Evolutionary conservation across 2,888 invertebrate species (phyloP).

Genomic region (Cerastis rubricosa): DNA sequence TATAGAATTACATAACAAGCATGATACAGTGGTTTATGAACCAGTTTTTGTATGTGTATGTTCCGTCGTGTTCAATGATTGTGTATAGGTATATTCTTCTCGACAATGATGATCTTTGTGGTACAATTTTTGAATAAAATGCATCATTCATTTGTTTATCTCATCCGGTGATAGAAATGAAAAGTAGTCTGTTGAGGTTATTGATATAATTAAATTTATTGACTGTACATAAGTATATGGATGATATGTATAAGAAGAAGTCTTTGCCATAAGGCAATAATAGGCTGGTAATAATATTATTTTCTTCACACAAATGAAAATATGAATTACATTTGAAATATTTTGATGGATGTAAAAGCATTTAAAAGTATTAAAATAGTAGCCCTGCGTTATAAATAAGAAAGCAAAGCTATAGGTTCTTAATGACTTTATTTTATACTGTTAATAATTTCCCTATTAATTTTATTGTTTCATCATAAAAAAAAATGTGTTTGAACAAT

Average conservation of each 20-base stretch:
- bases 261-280: background rate
- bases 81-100: background rate
- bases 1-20: constrained; percentile 28
- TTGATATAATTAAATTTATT: background rate
- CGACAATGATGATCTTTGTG: background rate
- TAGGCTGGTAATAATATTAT: background rate
- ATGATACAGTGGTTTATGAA: constrained; percentile 41
- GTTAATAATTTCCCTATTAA: background rate
- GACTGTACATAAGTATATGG: background rate
- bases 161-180: constrained; percentile 17
- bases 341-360: background rate
- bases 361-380: background rate
- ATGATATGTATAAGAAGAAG: background rate
- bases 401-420: background rate
- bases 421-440: background rate
- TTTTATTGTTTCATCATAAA: background rate
- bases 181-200: background rate
- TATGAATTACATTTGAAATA: background rate
- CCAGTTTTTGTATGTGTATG: constrained; percentile 15
- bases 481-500: too few species aligned
- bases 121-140: background rate
- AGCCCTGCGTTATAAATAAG: background rate
- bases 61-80: background rate
- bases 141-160: constrained; percentile 15
- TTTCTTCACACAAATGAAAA: background rate